Evolutionary conservation across 2,888 invertebrate species (phyloP).

Genomic region (Argyra leucocephala): DNA sequence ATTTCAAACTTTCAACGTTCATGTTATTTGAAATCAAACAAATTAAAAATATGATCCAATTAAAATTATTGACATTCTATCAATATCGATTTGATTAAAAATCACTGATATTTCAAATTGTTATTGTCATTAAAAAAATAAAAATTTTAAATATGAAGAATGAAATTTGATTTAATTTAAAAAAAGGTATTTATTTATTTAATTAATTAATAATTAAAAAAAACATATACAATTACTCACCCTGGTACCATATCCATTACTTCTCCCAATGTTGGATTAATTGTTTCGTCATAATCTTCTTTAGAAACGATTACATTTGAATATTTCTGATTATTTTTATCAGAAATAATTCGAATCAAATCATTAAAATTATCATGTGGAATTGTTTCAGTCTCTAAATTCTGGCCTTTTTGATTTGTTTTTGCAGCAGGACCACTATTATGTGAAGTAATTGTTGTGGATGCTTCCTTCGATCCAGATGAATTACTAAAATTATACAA

Average conservation of each 20-base stretch:
- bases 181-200: too few species aligned
- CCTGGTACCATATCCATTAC: conserved; percentile 49
- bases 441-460: conserved; percentile 34
- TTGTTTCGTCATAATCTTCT: conserved; percentile 45
- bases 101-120: too few species aligned
- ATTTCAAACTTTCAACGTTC: too few species aligned
- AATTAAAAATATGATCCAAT: too few species aligned
- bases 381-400: conserved; percentile 24
- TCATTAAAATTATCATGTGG: conserved; percentile 40
- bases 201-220: neutral
- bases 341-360: conserved; percentile 30
- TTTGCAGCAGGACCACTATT: conserved; percentile 21
- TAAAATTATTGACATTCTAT: too few species aligned
- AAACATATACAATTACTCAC: too few species aligned
- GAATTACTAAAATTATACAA: conserved; percentile 35
- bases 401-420: neutral
- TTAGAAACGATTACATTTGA: conserved; percentile 43
- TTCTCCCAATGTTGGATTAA: conserved; percentile 63
- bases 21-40: too few species aligned
- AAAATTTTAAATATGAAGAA: too few species aligned
- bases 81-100: too few species aligned
- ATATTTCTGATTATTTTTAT: conserved; percentile 29
- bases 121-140: too few species aligned
- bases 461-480: conserved; percentile 42
- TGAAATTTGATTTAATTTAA: too few species aligned